phyloP scores from a whole-genome alignment of 2,113 vertebrate species.

The Pipra filicauda region DNA sequence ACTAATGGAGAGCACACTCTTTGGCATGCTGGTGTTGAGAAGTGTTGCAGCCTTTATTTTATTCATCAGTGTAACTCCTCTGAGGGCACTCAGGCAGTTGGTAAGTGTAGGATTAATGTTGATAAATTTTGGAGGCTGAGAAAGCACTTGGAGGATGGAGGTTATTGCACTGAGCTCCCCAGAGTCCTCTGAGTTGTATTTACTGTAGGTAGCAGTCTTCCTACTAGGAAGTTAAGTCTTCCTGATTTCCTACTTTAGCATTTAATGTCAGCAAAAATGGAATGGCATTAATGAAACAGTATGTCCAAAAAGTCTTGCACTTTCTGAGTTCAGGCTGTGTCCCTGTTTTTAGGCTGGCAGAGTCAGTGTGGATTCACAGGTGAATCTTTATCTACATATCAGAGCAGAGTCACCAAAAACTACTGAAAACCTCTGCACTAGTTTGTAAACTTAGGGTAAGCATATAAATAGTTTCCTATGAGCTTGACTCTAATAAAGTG shows the following conservation, averaged over 20 bases:
- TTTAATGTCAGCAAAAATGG: not conserved
- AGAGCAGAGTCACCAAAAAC: not conserved
- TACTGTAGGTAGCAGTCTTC: not conserved
- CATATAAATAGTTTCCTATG: not conserved
- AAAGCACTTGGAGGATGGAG: not conserved
- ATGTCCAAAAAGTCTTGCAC: too few species aligned
- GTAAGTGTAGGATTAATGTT: not conserved
- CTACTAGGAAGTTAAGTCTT: not conserved
- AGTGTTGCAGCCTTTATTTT: not conserved
- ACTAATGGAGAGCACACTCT: not conserved
- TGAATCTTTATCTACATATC: not conserved
- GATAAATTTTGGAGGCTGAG: not conserved
- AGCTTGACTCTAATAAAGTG: not conserved
- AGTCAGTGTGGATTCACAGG: not conserved
- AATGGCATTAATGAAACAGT: not conserved
- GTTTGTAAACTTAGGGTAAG: not conserved
- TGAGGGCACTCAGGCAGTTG: not conserved
- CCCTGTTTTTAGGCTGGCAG: not conserved
- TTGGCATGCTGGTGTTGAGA: fast-evolving
- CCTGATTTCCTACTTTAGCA: too few species aligned
- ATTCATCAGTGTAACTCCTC: fast-evolving
- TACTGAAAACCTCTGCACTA: not conserved
- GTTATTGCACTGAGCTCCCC: not conserved
- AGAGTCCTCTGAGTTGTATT: not conserved
- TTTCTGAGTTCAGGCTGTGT: not conserved